A percentile compares a stretch with the other conserved stretches of the same genome.
These are phyloP conservation scores for Neolamprologus cancellatus DNA, from an alignment of 2,113 vertebrate genomes.

Conservation along the genomic window DNA sequence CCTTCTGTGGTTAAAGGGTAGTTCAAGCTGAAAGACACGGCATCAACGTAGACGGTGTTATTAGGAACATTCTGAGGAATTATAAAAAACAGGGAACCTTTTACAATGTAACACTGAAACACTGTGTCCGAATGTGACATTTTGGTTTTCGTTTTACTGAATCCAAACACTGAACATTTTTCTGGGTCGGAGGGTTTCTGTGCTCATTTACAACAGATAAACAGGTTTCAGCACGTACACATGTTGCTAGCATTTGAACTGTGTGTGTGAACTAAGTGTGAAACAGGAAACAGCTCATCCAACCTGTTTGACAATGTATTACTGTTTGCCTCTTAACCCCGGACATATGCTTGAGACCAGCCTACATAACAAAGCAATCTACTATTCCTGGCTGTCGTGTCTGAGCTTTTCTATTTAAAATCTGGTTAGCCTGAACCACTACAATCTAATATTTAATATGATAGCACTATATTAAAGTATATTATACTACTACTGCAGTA, in stretches of 20 bases:
- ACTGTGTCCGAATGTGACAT: neutral
- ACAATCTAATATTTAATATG: neutral
- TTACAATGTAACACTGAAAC: neutral
- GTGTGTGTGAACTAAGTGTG: too few relatives aligned
- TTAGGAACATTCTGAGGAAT: constrained; percentile 29
- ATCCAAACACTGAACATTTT: neutral
- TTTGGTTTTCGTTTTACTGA: neutral
- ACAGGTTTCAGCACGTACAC: neutral
- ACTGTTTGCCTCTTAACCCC: neutral
- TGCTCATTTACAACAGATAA: neutral
- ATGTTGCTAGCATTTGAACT: neutral
- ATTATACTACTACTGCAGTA: neutral
- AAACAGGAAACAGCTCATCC: neutral
- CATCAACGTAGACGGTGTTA: constrained; percentile 13
- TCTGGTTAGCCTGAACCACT: neutral
- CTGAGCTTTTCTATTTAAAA: neutral
- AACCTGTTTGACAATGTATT: neutral
- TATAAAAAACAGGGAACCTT: neutral
- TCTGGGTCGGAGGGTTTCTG: neutral
- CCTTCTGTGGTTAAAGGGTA: constrained; percentile 38
- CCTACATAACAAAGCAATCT: neutral
- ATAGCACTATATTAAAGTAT: neutral
- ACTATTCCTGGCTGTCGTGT: neutral
- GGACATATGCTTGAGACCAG: neutral
- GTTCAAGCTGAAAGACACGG: constrained; percentile 15